These are phyloP conservation scores for Daphoenositta chrysoptera DNA, from an alignment of 2,113 vertebrate genomes.

Conservation along the genomic window DNA sequence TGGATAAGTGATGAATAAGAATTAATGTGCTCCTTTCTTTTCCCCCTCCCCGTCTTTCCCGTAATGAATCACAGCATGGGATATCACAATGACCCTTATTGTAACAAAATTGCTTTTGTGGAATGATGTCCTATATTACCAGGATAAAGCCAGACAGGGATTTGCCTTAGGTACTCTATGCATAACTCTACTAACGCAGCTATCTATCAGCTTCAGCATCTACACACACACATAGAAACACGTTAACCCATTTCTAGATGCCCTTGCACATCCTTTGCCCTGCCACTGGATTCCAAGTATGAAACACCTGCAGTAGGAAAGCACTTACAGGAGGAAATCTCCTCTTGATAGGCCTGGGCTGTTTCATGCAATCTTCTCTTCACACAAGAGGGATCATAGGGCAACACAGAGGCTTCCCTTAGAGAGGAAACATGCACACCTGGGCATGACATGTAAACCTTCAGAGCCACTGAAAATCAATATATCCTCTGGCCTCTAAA, in stretches of 20 bases:
- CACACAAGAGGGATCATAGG: background rate
- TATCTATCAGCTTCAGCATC: background rate
- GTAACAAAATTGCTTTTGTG: background rate
- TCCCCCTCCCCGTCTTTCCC: fast-evolving
- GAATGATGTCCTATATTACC: background rate
- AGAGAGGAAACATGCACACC: background rate
- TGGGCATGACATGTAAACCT: background rate
- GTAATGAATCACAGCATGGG: background rate
- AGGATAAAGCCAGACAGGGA: background rate
- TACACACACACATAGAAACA: background rate
- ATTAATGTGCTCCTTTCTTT: background rate
- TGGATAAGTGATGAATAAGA: background rate
- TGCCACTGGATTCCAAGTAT: background rate
- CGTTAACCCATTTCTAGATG: background rate
- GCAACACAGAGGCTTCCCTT: background rate
- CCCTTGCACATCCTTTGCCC: background rate
- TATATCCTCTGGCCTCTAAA: background rate
- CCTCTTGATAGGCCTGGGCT: background rate
- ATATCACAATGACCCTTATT: background rate
- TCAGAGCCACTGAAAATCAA: background rate
- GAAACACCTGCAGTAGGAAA: background rate
- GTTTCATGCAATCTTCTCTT: background rate
- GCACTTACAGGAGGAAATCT: background rate
- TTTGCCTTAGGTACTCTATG: background rate
- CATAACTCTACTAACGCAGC: background rate